Evolutionary conservation across 1,140 invertebrate species (phyloP), one percentile per base, ranked within the genome.

Genomic region (Notospermus geniculatus): DNA sequence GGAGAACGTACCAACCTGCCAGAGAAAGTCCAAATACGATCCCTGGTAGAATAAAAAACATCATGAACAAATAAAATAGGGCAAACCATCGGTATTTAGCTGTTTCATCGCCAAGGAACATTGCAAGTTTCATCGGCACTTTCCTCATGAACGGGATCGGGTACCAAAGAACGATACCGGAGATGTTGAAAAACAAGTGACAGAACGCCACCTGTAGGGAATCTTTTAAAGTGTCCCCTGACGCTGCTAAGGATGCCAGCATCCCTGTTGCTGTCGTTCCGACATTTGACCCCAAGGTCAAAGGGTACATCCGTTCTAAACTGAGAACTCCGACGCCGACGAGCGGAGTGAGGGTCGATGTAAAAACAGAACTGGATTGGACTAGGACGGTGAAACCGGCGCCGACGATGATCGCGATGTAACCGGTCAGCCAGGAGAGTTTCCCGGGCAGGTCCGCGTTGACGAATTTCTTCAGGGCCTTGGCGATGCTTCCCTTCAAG

Each of bases 291-390:
- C 87, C 87, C 5, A 88, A 68, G 5, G 85, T 85, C 4, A 87
- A 68, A 0, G 86, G 86, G 71, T 87, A 88, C 64, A 87, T 83
- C 27, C 85, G 71, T 45, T 88, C 85, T 13, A 88, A 61, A 15
- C 77, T 74, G n/a, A 88, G 79, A 11, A 87, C 80, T 0, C 86
- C 86, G 7, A 86, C 67, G 2, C 87, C 87, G 7, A 87, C 86
- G 1, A 88, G 75, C 0, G 87, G 87, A 1, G 86, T 87, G 13
- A 88, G 71, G 1, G 85, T 81, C 17, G 86, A 87, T 0, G 86
- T 87, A 70, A 88, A 88, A 19, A 88, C 83, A 13, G 85, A 86
- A 63, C 83, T 85, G 32, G 84, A 86, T 74, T 88, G 87, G 0
- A 87, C 82, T 28, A 88, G 67, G 30, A 88, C 81, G 15, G 87